Conservation (phyloP, 2,888 invertebrate species). For the Watsonalla binaria region DNA sequence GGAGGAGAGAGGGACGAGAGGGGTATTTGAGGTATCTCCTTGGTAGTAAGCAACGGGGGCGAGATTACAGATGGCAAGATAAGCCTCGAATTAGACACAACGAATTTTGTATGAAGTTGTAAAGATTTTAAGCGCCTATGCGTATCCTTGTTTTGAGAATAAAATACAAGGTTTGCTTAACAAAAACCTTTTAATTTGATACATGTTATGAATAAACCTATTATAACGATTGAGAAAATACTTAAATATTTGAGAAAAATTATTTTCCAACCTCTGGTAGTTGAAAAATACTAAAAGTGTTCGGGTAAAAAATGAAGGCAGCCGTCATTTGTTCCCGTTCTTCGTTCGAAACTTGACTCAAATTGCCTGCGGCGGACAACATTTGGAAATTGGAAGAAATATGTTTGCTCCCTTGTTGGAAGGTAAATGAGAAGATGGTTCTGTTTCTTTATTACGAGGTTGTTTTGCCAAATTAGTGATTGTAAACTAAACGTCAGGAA, state of each 20-base stretch:
- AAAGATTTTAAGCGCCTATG: constrained; percentile 62
- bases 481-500: too few relatives aligned
- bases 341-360: constrained; percentile 2
- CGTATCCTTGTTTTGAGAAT: constrained; percentile 64
- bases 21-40: constrained; percentile 61
- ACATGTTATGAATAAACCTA: constrained; percentile 26
- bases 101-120: constrained; percentile 74
- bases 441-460: neutral
- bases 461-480: neutral
- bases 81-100: constrained; percentile 75
- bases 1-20: constrained; percentile 27
- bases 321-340: constrained; percentile 2
- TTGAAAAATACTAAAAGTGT: constrained; percentile 1
- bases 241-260: too few relatives aligned
- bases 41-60: constrained; percentile 47
- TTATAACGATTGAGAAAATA: too few relatives aligned
- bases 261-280: too few relatives aligned
- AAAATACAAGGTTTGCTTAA: constrained; percentile 61
- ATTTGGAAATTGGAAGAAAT: constrained; percentile 5
- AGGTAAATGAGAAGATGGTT: constrained; percentile 2
- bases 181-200: constrained; percentile 43
- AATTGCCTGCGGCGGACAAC: constrained; percentile 8
- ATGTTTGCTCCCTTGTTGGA: constrained; percentile 1
- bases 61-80: constrained; percentile 77
- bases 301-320: constrained; percentile 7